phyloP scores from a whole-genome alignment of 2,888 invertebrate species.

The Lepidocyrtinus sp. region DNA sequence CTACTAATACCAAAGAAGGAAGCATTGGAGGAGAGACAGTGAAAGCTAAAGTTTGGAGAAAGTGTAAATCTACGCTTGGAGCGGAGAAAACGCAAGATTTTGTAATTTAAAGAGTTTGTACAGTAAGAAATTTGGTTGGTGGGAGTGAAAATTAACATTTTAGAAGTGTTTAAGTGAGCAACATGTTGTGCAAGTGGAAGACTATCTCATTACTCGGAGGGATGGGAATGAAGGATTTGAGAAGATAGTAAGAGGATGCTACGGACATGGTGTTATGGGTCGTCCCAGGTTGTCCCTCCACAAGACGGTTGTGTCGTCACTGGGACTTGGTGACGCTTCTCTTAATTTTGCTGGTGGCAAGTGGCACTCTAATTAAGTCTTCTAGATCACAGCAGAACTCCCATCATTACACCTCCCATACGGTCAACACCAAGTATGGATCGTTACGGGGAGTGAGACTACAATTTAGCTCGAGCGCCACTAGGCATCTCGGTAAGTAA shows the following conservation, averaged over 20 bases:
- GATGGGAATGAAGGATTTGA: slow-evolving; percentile 45
- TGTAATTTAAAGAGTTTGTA: no score
- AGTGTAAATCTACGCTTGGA: no score
- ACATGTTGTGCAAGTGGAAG: background rate
- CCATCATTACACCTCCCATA: slow-evolving; percentile 64
- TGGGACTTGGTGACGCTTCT: slow-evolving; percentile 56
- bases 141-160: no score
- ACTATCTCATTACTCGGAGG: background rate
- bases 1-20: no score
- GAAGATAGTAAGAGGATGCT: slow-evolving; percentile 63
- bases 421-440: slow-evolving; percentile 68
- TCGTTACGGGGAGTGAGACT: slow-evolving; percentile 65
- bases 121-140: no score
- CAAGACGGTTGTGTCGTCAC: slow-evolving; percentile 57
- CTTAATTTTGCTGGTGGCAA: slow-evolving; percentile 54
- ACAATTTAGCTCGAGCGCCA: slow-evolving; percentile 67
- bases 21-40: no score
- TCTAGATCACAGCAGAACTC: slow-evolving; percentile 54
- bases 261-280: slow-evolving; percentile 69
- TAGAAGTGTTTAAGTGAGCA: no score
- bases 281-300: slow-evolving; percentile 66
- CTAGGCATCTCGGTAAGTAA: slow-evolving; percentile 68
- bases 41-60: no score
- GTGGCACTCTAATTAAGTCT: slow-evolving; percentile 59
- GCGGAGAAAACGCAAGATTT: no score